Conservation (phyloP, 2,113 vertebrate genomes). For the Phylloscopus whistleri region DNA sequence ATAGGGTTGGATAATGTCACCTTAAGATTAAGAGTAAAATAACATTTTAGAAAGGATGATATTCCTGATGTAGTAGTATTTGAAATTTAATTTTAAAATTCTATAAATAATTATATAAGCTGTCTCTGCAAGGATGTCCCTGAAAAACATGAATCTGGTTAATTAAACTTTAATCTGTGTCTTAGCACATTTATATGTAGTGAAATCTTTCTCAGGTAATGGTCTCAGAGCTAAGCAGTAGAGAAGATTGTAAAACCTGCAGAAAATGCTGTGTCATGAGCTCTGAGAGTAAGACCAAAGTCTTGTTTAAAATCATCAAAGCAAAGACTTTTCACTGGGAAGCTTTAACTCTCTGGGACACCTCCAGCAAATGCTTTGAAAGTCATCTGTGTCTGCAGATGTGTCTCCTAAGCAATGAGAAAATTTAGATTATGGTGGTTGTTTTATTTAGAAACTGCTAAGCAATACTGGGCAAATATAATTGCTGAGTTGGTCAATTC, state of each 20-base stretch:
- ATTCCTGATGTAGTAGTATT: background rate
- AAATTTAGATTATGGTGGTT: background rate
- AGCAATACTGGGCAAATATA: background rate
- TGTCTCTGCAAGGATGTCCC: background rate
- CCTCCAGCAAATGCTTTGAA: background rate
- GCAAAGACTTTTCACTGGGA: background rate
- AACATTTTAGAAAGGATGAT: background rate
- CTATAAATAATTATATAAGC: background rate
- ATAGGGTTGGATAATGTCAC: background rate
- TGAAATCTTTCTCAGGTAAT: background rate
- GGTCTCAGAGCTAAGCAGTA: background rate
- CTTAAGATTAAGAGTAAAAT: background rate
- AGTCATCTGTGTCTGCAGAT: background rate
- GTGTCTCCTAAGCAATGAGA: background rate
- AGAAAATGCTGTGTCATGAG: background rate
- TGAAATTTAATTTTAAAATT: constrained; percentile 12
- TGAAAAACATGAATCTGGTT: background rate
- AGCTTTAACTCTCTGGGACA: background rate
- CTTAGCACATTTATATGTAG: background rate
- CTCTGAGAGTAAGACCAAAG: background rate
- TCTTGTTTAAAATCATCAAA: background rate
- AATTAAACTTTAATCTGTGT: constrained; percentile 44
- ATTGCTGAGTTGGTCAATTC: background rate
- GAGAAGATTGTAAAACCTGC: background rate
- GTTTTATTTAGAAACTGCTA: background rate